Percentiles rank a stretch among this genome's conserved stretches.
Conservation (phyloP, 2,113 vertebrate species). For the Phyllostomus hastatus region DNA sequence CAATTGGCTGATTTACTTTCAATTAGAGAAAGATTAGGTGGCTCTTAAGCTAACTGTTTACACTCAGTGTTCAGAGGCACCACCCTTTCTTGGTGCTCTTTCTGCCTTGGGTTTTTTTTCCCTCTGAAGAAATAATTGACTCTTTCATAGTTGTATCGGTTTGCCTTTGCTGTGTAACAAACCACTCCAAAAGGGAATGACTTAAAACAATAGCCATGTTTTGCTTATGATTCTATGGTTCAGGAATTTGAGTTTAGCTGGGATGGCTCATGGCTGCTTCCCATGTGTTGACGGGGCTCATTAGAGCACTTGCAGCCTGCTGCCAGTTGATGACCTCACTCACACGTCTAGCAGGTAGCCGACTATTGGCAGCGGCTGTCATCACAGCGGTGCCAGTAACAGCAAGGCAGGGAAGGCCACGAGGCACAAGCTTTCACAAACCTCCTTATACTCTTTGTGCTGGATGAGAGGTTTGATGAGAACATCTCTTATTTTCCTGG, state of each 20-base stretch:
- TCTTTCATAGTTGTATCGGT: not conserved
- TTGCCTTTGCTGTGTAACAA: not conserved
- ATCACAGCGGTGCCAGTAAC: not conserved
- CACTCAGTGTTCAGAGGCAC: not conserved
- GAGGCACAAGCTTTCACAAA: not conserved
- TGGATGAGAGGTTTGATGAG: not conserved
- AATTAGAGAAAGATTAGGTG: not conserved
- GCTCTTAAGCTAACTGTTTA: not conserved
- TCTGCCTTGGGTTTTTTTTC: not conserved
- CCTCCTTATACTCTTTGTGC: not conserved
- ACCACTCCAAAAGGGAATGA: not conserved
- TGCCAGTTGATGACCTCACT: not conserved
- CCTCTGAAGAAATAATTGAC: not conserved
- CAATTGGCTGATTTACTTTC: not conserved
- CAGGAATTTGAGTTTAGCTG: too few species aligned
- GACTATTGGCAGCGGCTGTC: not conserved
- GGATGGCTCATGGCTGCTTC: not conserved
- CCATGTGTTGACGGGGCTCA: not conserved
- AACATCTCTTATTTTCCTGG: not conserved
- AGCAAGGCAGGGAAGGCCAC: not conserved
- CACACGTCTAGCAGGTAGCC: not conserved
- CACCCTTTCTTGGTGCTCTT: not conserved
- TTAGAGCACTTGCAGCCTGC: accelerated
- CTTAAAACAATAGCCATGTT: not conserved
- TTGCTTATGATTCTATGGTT: not conserved